Evolutionary conservation across 2,113 vertebrate species (phyloP).

Genomic region (Urocitellus parryii): DNA sequence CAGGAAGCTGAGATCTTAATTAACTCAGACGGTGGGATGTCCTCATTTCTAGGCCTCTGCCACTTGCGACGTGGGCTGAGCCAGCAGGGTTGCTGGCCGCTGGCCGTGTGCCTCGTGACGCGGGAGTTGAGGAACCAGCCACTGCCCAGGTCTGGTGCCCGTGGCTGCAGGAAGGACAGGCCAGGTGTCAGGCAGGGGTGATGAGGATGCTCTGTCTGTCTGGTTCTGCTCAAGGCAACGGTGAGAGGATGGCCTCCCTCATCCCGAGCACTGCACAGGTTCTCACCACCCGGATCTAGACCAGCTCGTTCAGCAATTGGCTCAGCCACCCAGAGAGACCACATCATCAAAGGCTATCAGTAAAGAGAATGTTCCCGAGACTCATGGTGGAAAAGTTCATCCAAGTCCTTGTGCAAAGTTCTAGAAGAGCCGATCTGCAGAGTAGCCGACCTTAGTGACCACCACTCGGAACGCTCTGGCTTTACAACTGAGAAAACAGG

Average conservation of each 20-base stretch:
- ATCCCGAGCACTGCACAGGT: too few relatives aligned
- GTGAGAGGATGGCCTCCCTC: not conserved
- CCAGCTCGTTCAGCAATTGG: not conserved
- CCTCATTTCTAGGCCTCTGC: not conserved
- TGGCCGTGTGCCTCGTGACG: not conserved
- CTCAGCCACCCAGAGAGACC: not conserved
- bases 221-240: not conserved
- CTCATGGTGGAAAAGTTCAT: not conserved
- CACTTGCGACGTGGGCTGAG: not conserved
- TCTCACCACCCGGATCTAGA: not conserved
- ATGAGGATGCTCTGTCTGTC: not conserved
- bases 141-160: too few relatives aligned
- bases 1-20: slow-evolving; percentile 51
- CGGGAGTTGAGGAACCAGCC: rapidly evolving
- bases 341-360: not conserved
- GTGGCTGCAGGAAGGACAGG: not conserved
- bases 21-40: not conserved
- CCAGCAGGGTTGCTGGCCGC: not conserved
- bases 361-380: not conserved
- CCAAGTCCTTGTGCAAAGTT: not conserved
- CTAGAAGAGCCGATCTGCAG: not conserved
- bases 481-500: not conserved
- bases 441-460: not conserved
- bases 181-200: rapidly evolving
- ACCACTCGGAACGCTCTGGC: not conserved